phyloP scores from a whole-genome alignment of 2,797 vertebrate genomes.

The Pteronotus mesoamericanus region DNA sequence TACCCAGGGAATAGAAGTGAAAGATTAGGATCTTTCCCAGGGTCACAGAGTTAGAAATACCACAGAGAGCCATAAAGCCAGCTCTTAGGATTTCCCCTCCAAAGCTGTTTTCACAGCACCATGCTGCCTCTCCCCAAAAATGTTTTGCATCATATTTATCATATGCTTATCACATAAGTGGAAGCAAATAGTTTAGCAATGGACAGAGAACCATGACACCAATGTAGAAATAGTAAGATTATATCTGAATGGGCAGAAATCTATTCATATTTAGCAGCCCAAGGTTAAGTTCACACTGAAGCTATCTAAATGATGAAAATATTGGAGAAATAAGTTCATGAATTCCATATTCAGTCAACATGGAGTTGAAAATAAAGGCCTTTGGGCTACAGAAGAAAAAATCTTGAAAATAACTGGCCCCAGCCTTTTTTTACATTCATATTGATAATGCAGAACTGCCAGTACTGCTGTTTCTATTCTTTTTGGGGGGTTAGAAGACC shows the following conservation, averaged over 20 bases:
- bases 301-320: not conserved
- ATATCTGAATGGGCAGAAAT: not conserved
- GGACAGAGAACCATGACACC: not conserved
- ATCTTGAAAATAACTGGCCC: not conserved
- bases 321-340: not conserved
- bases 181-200: not conserved
- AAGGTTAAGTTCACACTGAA: not conserved
- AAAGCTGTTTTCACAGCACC: not conserved
- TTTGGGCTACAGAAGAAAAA: not conserved
- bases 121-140: not conserved
- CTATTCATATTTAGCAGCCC: not conserved
- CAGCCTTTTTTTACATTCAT: not conserved
- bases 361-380: not conserved
- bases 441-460: not conserved
- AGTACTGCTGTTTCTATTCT: not conserved
- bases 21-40: not conserved
- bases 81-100: not conserved
- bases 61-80: not conserved
- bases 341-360: not conserved
- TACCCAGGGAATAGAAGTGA: not conserved
- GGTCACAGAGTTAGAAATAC: not conserved
- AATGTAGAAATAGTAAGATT: not conserved
- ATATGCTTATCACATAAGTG: not conserved
- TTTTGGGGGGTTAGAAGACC: not conserved
- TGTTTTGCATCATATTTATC: not conserved